A percentile compares a stretch with the other conserved stretches of the same genome.
phyloP scores from a whole-genome alignment of 2,113 vertebrate species.

The Mixornis gularis region DNA sequence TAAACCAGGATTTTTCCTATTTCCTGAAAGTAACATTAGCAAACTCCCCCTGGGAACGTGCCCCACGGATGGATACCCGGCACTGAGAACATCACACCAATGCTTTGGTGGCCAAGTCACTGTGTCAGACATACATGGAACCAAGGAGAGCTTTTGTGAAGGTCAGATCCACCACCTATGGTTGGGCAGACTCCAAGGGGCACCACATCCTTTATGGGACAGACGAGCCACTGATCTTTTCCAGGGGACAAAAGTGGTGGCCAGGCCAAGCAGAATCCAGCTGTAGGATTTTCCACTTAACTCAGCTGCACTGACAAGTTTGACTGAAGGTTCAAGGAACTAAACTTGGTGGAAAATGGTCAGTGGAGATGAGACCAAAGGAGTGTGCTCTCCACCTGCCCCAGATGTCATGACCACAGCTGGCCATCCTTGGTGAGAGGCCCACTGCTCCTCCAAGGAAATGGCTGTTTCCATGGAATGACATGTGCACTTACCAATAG shows the following conservation, averaged over 20 bases:
- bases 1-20: background rate
- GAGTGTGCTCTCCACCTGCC: fast-evolving
- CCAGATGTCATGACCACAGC: fast-evolving
- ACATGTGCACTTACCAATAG: slow-evolving; percentile 33
- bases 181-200: background rate
- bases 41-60: background rate
- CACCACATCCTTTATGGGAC: background rate
- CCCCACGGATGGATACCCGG: background rate
- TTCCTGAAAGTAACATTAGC: background rate
- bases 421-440: background rate
- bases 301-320: background rate
- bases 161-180: background rate
- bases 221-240: background rate
- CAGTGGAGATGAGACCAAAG: background rate
- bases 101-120: background rate
- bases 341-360: background rate
- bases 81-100: background rate
- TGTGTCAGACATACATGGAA: background rate
- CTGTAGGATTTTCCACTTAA: background rate
- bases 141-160: background rate
- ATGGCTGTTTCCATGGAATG: background rate
- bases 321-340: background rate
- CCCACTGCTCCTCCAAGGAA: background rate
- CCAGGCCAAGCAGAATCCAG: background rate
- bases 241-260: background rate